Base-by-base conservation (phyloP, 2,113 vertebrate genomes). In the Colius striatus region DNA sequence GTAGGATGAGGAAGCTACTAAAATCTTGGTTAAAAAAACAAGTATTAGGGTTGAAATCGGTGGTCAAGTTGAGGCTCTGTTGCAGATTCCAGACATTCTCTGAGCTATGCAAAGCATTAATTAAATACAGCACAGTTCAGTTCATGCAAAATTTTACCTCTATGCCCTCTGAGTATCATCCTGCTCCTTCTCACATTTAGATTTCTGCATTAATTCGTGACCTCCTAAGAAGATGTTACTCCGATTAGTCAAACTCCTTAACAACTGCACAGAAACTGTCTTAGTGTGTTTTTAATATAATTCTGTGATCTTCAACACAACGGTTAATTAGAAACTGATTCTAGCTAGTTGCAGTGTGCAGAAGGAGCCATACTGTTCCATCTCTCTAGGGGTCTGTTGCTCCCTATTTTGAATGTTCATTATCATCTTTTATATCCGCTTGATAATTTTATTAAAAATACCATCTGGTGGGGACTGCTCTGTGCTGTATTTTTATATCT, bases 381-480 rank as follows among this genome's bases (percentile, higher is more conserved):
- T 89, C 57, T 94, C 96, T 90, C 88, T 12, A 32, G 70, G 89
- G 50, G 22, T 25, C 45, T 87, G 87, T 90, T 96, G 97, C 96
- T 92, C 95, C 96, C 94, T 60, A 55, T 84, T 96, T 20, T 96
- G 87, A 97, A 97, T 57, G 81, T 95, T 98, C 96, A 97, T 97
- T 96, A 97, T 92, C 8, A 17, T 95, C 92, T 97, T 97, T 97
- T 92, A 97, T 93, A 96, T 63, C 79, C 0, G 1, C 91, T 96
- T 97, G 94, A 98, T 97, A 97, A 95, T 97, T 97, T 95, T 98
- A 97, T 98, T 98, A 97, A 96, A 97, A 98, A 95, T 91, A 96
- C 98, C 97, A 98, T 98, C 98, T 98, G 98, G 96, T 96, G 63
- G 87, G 92, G 94, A 97, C 79, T 53, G 79, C 66, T 94, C 93